Conservation (phyloP, 2,888 invertebrate species). For the Callosobruchus maculatus region DNA sequence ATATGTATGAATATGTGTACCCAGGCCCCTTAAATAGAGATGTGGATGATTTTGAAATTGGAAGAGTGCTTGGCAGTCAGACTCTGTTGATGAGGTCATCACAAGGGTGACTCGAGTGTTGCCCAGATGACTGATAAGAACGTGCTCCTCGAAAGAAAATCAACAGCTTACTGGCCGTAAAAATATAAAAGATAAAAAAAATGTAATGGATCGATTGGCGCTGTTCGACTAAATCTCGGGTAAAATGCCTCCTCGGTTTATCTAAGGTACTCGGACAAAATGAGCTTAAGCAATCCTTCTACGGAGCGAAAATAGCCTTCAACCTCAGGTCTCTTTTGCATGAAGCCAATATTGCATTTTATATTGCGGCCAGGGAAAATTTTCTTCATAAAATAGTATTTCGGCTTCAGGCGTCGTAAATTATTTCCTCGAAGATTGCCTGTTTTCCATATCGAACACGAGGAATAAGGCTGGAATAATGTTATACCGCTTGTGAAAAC, state of each 20-base stretch:
- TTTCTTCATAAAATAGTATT: neutral
- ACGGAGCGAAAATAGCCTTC: neutral
- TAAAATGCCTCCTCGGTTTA: neutral
- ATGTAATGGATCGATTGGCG: no score
- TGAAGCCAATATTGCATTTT: neutral
- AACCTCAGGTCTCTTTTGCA: neutral
- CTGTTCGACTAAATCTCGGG: no score
- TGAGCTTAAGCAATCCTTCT: neutral
- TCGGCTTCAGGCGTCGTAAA: neutral
- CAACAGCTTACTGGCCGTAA: no score
- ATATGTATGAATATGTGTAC: no score
- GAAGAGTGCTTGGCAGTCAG: no score
- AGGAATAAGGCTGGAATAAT: neutral
- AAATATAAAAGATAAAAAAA: no score
- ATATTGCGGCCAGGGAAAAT: neutral
- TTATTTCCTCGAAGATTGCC: neutral
- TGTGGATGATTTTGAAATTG: no score
- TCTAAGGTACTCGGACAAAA: neutral
- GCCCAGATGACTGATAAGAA: no score
- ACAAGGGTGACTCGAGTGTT: no score
- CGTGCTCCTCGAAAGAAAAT: no score
- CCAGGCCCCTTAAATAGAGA: no score
- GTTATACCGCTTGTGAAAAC: neutral
- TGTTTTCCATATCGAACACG: neutral
- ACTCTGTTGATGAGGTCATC: no score